A percentile compares a stretch with the other conserved stretches of the same genome.
These are phyloP conservation scores for Peromyscus nudipes DNA, from an alignment of 2,797 vertebrate species.

Conservation along the genomic window DNA sequence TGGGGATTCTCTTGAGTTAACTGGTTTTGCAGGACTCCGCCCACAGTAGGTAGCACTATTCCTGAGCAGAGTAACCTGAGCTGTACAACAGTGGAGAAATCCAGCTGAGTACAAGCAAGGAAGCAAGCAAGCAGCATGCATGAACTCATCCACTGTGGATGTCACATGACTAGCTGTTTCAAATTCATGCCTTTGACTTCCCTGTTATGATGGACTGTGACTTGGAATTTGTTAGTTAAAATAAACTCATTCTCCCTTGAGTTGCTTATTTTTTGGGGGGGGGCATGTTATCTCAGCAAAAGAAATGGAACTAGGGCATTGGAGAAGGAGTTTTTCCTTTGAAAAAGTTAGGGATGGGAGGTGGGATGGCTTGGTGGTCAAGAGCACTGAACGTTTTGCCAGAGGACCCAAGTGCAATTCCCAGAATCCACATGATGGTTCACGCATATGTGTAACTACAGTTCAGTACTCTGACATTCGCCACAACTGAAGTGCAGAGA, in stretches of 20 bases:
- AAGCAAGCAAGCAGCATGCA: not conserved
- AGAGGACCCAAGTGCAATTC: not conserved
- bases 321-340: not conserved
- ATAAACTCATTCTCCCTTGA: not conserved
- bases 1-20: not conserved
- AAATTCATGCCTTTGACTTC: not conserved
- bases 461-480: not conserved
- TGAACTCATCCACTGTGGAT: not conserved
- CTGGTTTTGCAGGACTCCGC: not conserved
- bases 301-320: not conserved
- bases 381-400: too few species aligned
- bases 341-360: not conserved
- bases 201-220: not conserved
- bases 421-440: not conserved
- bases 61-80: not conserved
- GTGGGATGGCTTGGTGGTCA: too few species aligned
- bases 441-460: not conserved
- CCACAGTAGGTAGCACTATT: not conserved
- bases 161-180: not conserved
- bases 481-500: not conserved
- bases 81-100: not conserved
- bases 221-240: not conserved
- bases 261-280: too few species aligned
- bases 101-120: not conserved
- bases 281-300: not conserved